Evolutionary conservation across 2,888 invertebrate species (phyloP), one percentile per base, ranked within the genome.

Genomic region (Kryphioiulus occultus): DNA sequence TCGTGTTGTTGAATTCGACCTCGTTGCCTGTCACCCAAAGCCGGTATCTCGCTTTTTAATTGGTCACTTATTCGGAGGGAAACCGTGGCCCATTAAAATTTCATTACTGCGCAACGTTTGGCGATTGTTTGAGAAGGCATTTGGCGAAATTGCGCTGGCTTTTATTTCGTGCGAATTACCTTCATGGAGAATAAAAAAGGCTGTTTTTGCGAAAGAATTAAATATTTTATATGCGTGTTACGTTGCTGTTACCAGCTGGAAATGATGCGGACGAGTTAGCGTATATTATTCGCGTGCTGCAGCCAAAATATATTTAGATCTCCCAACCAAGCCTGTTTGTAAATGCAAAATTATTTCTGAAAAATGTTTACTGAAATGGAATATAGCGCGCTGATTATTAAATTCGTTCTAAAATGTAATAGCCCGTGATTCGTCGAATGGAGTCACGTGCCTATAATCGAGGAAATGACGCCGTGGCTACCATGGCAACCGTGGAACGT

Each of bases 91-190:
- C 68, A 68, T 68, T 68, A 68, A 68, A 68, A 26, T 68, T 68
- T 68, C 68, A 68, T 68, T 68, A 68, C 68, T 68, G 68, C 68
- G 68, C 68, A 68, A 68, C 68, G 68, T 68, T 68, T 10, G 68
- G 26, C n/a, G 68, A 68, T 68, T 68, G 68, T 68, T 68, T 68
- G 68, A 68, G 59, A 26, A 26, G 68, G 68, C 68, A 68, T 68
- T 68, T 68, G 26, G 68, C 68, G 26, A 68, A 68, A 68, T 68
- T 68, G 26, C 68, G 10, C 26, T 9, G 26, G 12, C 26, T 68
- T 68, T 68, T 68, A 68, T 68, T n/a, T 68, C 68, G 68, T 68
- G 68, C 26, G 68, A 68, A 68, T 68, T 68, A 68, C 68, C 68
- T 68, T 68, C 26, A 26, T 68, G n/a, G 68, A 26, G 10, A 26